Evolutionary conservation across 2,113 vertebrate genomes (phyloP).

Genomic region (Tringa solitaria): DNA sequence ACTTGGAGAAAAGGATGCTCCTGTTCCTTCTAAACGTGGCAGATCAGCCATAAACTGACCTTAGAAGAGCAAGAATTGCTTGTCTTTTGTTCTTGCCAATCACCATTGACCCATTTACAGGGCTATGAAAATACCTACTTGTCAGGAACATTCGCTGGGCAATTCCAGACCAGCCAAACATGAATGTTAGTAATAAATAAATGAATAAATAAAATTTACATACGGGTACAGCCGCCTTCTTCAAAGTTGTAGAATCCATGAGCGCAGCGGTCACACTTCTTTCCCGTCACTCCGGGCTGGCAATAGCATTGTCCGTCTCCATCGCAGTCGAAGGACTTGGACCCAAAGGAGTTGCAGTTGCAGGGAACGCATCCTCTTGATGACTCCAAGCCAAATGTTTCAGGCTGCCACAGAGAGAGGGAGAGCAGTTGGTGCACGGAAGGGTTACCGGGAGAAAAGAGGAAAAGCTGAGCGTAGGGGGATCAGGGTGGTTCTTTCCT

Average conservation of each 20-base stretch:
- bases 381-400: slow-evolving; percentile 81
- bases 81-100: background rate
- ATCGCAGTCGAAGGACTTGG: slow-evolving; percentile 94
- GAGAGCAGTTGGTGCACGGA: background rate
- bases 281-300: slow-evolving; percentile 90
- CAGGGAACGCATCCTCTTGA: slow-evolving; percentile 86
- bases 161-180: background rate
- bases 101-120: background rate
- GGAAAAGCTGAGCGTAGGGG: background rate
- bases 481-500: background rate
- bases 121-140: background rate
- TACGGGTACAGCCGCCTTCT: slow-evolving; percentile 95
- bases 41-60: background rate
- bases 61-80: background rate
- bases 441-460: background rate
- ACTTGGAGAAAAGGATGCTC: background rate
- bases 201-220: slow-evolving; percentile 21
- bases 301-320: slow-evolving; percentile 91
- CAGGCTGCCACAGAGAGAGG: slow-evolving; percentile 71
- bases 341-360: slow-evolving; percentile 96
- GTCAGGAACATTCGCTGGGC: background rate
- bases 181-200: background rate
- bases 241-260: slow-evolving; percentile 91
- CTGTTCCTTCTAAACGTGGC: background rate
- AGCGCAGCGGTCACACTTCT: slow-evolving; percentile 92